These are phyloP conservation scores for Eupleurogrammus muticus DNA, from an alignment of 2,797 vertebrate species.

Conservation along the genomic window DNA sequence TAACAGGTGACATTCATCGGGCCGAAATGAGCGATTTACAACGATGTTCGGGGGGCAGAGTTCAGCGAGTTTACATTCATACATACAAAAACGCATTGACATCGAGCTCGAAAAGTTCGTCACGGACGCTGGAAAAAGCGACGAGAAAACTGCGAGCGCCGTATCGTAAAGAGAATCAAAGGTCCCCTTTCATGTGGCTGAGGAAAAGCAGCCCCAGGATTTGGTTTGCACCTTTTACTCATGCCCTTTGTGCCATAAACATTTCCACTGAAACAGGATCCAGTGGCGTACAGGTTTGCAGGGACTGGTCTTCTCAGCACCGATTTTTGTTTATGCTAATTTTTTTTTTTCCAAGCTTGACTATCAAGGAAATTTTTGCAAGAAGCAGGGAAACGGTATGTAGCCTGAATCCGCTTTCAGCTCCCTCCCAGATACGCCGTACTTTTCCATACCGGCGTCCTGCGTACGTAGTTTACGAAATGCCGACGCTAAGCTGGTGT, in stretches of 20 bases:
- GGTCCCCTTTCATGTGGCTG: neutral
- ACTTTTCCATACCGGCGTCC: conserved; percentile 44
- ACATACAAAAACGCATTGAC: neutral
- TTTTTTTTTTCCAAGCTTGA: neutral
- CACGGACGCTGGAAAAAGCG: neutral
- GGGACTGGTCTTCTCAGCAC: neutral
- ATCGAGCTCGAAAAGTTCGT: neutral
- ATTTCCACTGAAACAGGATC: conserved; percentile 1
- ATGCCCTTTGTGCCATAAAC: conserved; percentile 5
- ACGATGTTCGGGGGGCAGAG: no score
- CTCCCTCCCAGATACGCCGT: conserved; percentile 5
- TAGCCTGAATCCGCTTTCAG: neutral
- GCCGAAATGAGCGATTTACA: no score
- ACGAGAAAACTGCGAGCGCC: neutral
- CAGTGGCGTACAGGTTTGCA: neutral
- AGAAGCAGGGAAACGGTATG: neutral
- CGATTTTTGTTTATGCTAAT: neutral
- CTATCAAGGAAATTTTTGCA: neutral
- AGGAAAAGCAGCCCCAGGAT: neutral
- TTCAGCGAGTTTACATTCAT: no score
- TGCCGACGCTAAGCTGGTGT: conserved; percentile 28
- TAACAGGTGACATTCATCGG: no score
- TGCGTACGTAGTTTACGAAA: conserved; percentile 24
- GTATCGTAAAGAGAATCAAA: conserved; percentile 6
- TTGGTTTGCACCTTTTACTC: neutral